Percentiles rank a stretch among this genome's conserved stretches.
Evolutionary conservation across 2,797 vertebrate genomes (phyloP).

Genomic region (Hypotaenidia okinawae): DNA sequence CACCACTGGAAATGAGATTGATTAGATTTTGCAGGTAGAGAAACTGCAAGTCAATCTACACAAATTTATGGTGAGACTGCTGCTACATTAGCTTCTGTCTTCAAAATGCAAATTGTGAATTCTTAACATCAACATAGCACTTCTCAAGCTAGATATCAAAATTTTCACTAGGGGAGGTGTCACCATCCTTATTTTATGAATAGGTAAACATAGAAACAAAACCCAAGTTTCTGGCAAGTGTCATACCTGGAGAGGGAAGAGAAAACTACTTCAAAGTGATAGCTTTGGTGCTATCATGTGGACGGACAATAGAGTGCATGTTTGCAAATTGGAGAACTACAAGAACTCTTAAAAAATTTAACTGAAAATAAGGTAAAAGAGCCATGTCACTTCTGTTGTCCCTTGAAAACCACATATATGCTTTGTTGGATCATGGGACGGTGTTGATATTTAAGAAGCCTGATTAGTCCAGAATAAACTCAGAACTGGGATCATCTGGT

Average conservation of each 20-base stretch:
- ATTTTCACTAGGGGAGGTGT: background rate
- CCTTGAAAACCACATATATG: background rate
- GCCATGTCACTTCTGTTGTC: background rate
- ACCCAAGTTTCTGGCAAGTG: background rate
- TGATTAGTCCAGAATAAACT: background rate
- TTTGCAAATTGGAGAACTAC: background rate
- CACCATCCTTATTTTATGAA: background rate
- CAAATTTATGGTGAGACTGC: background rate
- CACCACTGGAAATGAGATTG: background rate
- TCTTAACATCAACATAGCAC: background rate
- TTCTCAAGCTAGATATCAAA: background rate
- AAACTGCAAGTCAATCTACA: background rate
- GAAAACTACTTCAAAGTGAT: background rate
- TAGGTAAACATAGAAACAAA: background rate
- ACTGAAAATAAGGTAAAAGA: background rate
- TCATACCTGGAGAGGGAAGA: background rate
- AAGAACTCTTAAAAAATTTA: background rate
- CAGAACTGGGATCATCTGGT: background rate
- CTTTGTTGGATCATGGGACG: background rate
- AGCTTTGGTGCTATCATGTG: background rate
- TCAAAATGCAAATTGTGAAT: background rate
- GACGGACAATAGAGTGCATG: background rate
- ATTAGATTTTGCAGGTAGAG: background rate
- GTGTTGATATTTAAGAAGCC: background rate
- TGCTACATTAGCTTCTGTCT: background rate